phyloP scores from a whole-genome alignment of 2,888 invertebrate species.

The Aphrophora alni region DNA sequence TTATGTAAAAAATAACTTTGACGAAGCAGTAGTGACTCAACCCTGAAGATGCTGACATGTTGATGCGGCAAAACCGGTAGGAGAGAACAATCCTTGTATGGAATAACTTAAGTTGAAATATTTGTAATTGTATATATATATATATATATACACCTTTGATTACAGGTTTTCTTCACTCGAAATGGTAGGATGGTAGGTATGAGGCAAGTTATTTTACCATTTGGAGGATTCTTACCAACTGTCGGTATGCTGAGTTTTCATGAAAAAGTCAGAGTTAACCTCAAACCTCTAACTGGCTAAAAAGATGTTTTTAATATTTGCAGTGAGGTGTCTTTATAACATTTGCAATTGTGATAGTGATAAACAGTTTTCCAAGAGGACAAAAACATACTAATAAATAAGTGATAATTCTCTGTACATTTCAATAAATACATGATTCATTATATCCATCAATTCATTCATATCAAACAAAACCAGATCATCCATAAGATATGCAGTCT shows the following conservation, averaged over 20 bases:
- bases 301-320: not conserved
- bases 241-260: slow-evolving; percentile 62
- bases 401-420: not conserved
- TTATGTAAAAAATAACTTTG: no score
- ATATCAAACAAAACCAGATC: no score
- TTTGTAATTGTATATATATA: no score
- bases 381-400: not conserved
- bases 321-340: not conserved
- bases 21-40: no score
- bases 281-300: slow-evolving; percentile 61
- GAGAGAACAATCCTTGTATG: no score
- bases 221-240: slow-evolving; percentile 62
- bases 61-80: no score
- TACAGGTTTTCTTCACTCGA: slow-evolving; percentile 62
- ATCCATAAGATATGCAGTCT: no score
- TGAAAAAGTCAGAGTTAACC: slow-evolving; percentile 61
- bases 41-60: no score
- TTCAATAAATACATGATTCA: not conserved
- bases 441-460: not conserved
- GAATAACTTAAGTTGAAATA: no score
- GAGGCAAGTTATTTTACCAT: slow-evolving; percentile 60
- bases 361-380: not conserved
- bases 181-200: slow-evolving; percentile 61
- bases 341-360: not conserved
- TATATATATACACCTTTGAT: not conserved